These are phyloP conservation scores for Vidua chalybeata DNA, from an alignment of 2,113 vertebrate species.

Conservation along the genomic window DNA sequence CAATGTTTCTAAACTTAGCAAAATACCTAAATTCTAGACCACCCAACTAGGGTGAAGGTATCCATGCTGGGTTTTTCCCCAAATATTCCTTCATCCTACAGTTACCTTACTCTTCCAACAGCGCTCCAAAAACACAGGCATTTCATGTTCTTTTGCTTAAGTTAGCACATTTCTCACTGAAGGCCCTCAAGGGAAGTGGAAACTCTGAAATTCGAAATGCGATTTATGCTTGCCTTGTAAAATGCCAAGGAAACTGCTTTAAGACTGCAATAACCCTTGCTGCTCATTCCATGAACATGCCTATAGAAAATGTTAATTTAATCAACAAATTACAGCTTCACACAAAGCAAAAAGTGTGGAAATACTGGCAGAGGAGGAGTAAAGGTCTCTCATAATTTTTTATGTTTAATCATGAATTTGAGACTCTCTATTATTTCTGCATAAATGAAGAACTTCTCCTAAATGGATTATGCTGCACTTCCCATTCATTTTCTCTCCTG, in stretches of 20 bases:
- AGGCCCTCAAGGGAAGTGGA: slow-evolving; percentile 48
- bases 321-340: slow-evolving; percentile 60
- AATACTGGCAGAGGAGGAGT: background rate
- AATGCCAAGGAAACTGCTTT: slow-evolving; percentile 56
- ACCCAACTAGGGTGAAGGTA: background rate
- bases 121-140: background rate
- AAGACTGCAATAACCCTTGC: slow-evolving; percentile 52
- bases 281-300: slow-evolving; percentile 42
- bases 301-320: slow-evolving; percentile 64
- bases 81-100: background rate
- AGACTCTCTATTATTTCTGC: slow-evolving; percentile 41
- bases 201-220: slow-evolving; percentile 36
- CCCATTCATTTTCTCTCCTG: slow-evolving; percentile 37
- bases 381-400: slow-evolving; percentile 16
- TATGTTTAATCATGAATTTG: slow-evolving; percentile 40
- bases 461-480: slow-evolving; percentile 28
- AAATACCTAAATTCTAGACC: background rate
- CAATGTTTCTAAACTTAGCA: background rate
- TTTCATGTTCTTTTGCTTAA: slow-evolving; percentile 50
- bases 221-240: slow-evolving; percentile 57
- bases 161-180: slow-evolving; percentile 44
- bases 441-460: slow-evolving; percentile 35
- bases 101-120: background rate
- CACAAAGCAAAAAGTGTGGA: background rate
- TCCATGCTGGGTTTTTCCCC: background rate